These are phyloP conservation scores for Latheticus oryzae DNA, from an alignment of 2,888 invertebrate species.

Conservation along the genomic window DNA sequence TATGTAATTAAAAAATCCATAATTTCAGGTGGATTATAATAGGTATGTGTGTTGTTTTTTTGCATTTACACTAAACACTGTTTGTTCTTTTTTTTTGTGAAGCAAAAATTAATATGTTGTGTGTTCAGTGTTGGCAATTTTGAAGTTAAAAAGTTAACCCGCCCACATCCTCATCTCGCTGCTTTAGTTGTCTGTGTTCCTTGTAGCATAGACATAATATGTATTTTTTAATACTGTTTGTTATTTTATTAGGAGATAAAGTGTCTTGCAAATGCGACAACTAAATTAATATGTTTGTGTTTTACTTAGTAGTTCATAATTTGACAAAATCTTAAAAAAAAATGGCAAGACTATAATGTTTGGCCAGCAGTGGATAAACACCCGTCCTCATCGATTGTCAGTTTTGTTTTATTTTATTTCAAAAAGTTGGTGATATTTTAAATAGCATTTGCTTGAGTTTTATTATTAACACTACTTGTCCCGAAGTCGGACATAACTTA, in stretches of 20 bases:
- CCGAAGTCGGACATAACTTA: conserved; percentile 32
- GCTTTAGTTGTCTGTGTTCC: conserved; percentile 64
- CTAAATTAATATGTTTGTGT: conserved; percentile 39
- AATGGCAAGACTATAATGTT: conserved; percentile 49
- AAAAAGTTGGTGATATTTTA: conserved; percentile 65
- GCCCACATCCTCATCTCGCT: conserved; percentile 53
- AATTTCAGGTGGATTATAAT: conserved; percentile 8
- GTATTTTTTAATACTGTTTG: conserved; percentile 51
- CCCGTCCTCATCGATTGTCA: conserved; percentile 58
- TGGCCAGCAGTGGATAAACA: conserved; percentile 62
- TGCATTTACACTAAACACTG: conserved; percentile 37
- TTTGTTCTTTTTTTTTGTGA: conserved; percentile 28
- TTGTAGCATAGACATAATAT: conserved; percentile 56
- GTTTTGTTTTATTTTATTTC: conserved; percentile 54
- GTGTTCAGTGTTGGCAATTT: conserved; percentile 41
- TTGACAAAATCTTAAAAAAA: conserved; percentile 45
- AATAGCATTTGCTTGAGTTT: conserved; percentile 58
- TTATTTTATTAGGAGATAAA: conserved; percentile 53
- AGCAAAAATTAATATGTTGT: conserved; percentile 40
- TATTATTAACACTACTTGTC: conserved; percentile 46
- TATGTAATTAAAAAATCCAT: conserved; percentile 23
- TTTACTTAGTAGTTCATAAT: conserved; percentile 28
- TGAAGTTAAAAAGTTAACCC: conserved; percentile 48
- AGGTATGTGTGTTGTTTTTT: conserved; percentile 31
- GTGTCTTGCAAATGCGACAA: conserved; percentile 57